Evolutionary conservation across 2,113 vertebrate genomes (phyloP), one percentile per base, ranked within the genome.

Genomic region (Aldabrachelys gigantea): DNA sequence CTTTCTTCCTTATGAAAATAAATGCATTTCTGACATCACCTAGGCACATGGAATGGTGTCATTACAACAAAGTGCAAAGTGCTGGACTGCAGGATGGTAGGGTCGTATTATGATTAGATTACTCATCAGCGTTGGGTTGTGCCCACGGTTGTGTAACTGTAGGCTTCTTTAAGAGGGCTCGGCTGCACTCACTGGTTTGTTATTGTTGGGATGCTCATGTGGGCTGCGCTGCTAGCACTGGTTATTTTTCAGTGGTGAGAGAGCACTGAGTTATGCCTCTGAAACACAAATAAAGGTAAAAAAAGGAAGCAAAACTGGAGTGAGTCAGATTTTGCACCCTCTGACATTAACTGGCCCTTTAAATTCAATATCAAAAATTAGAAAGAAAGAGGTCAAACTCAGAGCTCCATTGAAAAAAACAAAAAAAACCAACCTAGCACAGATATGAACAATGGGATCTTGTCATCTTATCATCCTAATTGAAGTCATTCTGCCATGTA

Each of bases 391-490:
- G 92, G 95, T 91, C 96, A 97, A 94, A 95, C 91, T 75, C 69
- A 95, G 87, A 95, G 92, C 93, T 88, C 69, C 9, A 38, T 9
- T 89, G 94, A 12, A 97, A 96, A 57, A 2, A 59, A 17, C 95
- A 91, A 95, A 50, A 4, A 50, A 50, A 14, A 5, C 13, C 72
- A 94, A 0, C 1, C 87, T 94, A 82, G 84, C 95, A 97, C 89
- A 89, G 93, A 94, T 96, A 93, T 93, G 95, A 96, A 96, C 96
- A 91, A 86, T 52, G 89, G 88, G 95, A 96, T 97, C 95, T 95
- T 97, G 98, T 96, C 96, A 93, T 97, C 94, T 96, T 97, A 97
- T 97, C 97, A 98, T 88, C 86, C 94, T 98, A 98, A 97, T 95
- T 98, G 98, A 98, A 98, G 96, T 97, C 94, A 59, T 95, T 96